phyloP scores from a whole-genome alignment of 1,140 invertebrate genomes.

The Carposina sasakii region DNA sequence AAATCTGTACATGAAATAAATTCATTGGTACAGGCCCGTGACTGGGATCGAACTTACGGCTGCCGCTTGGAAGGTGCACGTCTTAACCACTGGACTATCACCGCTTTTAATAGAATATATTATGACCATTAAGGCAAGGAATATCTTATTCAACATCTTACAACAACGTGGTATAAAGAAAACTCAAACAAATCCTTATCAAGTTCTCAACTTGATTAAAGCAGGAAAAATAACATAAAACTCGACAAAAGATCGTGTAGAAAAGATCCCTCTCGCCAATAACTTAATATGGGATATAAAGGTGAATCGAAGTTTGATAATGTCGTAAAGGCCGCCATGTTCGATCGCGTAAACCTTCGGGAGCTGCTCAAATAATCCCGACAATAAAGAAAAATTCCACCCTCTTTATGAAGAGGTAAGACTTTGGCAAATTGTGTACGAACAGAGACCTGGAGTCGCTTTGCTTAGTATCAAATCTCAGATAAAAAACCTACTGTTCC shows the following conservation, averaged over 20 bases:
- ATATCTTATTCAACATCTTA: too few species aligned
- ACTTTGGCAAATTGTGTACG: slow-evolving; percentile 64
- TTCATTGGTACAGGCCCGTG: too few species aligned
- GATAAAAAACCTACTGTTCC: too few species aligned
- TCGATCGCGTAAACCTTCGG: slow-evolving; percentile 65
- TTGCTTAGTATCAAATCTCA: slow-evolving; percentile 10
- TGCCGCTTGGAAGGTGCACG: too few species aligned
- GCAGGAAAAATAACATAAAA: slow-evolving; percentile 5
- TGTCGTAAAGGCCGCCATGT: slow-evolving; percentile 65
- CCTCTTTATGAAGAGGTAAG: slow-evolving; percentile 71
- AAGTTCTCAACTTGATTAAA: slow-evolving; percentile 3
- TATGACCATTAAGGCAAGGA: too few species aligned
- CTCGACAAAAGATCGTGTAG: slow-evolving; percentile 9
- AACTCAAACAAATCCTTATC: too few species aligned
- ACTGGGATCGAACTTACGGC: too few species aligned
- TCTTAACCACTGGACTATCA: too few species aligned
- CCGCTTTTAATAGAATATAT: too few species aligned
- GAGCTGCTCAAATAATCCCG: slow-evolving; percentile 62
- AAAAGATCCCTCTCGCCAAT: slow-evolving; percentile 33
- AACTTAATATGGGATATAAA: slow-evolving; percentile 61
- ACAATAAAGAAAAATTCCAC: slow-evolving; percentile 71
- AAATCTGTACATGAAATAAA: too few species aligned
- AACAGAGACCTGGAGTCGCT: slow-evolving; percentile 32
- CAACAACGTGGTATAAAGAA: too few species aligned
- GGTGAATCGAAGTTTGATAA: slow-evolving; percentile 65